Evolutionary conservation across 2,888 invertebrate genomes (phyloP), one percentile per base, ranked within the genome.

Genomic region (Piscicola geometra): DNA sequence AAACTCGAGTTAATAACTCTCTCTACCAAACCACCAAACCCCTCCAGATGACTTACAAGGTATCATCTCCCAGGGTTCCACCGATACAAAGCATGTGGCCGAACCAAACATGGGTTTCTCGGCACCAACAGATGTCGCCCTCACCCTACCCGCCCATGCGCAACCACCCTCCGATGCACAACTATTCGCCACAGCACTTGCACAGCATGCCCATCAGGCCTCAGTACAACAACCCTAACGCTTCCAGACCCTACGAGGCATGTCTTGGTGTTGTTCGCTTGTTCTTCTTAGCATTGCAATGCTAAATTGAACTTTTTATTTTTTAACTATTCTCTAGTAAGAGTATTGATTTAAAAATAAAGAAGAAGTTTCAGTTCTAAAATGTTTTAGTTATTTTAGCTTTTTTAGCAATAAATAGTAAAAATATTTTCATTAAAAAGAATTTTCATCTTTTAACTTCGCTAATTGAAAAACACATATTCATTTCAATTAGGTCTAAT

Each of bases 101-200:
- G 50, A n/a, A 32, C 0, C 32, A 52, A 9, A 32, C 52, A 12
- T 47, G 50, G 50, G 47, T 41, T 2, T 67, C 68, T 2, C 25
- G 71, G 71, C 71, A 41, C 28, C 71, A 50, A 5, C 71, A 71
- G 52, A 32, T 71, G 28, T 71, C 71, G 2, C 70, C 70, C 36
- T 35, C 41, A 21, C 32, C 71, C 1, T 71, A 71, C 52, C 52
- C 71, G 0, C 15, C 52, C 52, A n/a, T 50, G 21, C 28, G 28
- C 9, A 70, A 41, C 36, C 70, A 70, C 36, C 30, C 41, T 28
- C 71, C 71, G 15, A 56, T 56, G 50, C 71, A 41, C 52, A 71
- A 33, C 52, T 71, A 50, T 33, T 50, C 71, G 15, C 71, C 71
- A 21, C 71, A 71, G 30, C 71, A 71, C 50, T 25, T 71, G 47